Conservation (phyloP, 1,140 invertebrate genomes). For the Daktulosphaira vitifoliae region DNA sequence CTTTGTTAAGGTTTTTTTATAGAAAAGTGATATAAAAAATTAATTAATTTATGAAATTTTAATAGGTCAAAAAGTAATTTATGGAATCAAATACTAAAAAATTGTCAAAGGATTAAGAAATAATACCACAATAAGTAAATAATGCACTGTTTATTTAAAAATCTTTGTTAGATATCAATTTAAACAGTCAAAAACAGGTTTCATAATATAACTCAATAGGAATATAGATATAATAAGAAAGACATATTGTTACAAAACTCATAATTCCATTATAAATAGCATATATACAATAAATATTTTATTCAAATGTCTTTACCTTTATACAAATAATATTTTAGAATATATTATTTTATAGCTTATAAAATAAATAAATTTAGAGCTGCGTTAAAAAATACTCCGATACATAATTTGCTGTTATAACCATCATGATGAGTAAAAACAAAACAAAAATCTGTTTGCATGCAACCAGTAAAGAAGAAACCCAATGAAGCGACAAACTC, state of each 20-base stretch:
- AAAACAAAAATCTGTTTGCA: slow-evolving; percentile 27
- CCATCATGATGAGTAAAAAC: slow-evolving; percentile 20
- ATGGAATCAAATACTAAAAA: too few relatives aligned
- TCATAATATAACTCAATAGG: slow-evolving; percentile 21
- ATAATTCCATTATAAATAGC: slow-evolving; percentile 25
- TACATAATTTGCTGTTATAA: slow-evolving; percentile 9
- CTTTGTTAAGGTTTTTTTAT: too few relatives aligned
- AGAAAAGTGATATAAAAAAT: too few relatives aligned
- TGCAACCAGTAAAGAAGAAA: slow-evolving; percentile 33
- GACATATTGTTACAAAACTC: slow-evolving; percentile 29
- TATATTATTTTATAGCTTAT: slow-evolving; percentile 2
- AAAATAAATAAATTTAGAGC: slow-evolving; percentile 27
- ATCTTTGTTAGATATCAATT: slow-evolving; percentile 28
- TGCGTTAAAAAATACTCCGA: slow-evolving; percentile 31
- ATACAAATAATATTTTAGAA: slow-evolving; percentile 28
- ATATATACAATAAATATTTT: slow-evolving; percentile 6
- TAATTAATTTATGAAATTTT: too few relatives aligned
- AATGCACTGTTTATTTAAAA: slow-evolving; percentile 28
- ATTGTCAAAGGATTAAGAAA: too few relatives aligned
- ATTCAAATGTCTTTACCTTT: neutral
- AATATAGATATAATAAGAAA: slow-evolving; percentile 33
- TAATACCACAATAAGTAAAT: too few relatives aligned
- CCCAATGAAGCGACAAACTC: slow-evolving; percentile 32
- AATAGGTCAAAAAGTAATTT: too few relatives aligned
- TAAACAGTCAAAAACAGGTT: slow-evolving; percentile 28